Evolutionary conservation across 2,888 invertebrate species (phyloP).

Genomic region (Invenusta paracnida): DNA sequence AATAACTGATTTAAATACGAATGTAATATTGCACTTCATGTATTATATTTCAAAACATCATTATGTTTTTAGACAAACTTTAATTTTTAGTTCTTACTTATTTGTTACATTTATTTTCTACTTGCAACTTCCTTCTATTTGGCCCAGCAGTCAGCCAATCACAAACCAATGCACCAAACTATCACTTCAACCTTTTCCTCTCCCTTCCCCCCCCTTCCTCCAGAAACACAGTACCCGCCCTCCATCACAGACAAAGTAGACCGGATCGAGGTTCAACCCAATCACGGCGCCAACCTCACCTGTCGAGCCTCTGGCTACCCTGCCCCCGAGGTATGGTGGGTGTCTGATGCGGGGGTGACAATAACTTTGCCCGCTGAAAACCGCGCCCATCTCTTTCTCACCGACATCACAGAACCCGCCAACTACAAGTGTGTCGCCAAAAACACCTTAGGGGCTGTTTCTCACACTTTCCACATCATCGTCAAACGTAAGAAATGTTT

Average conservation of each 20-base stretch:
- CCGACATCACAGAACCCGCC: slow-evolving; percentile 36
- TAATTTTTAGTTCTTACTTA: too few relatives aligned
- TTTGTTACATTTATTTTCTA: too few relatives aligned
- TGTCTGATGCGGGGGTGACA: not conserved
- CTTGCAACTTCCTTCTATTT: too few relatives aligned
- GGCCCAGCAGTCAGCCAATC: too few relatives aligned
- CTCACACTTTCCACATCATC: slow-evolving; percentile 21
- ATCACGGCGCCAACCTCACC: slow-evolving; percentile 36
- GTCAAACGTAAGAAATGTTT: slow-evolving; percentile 35
- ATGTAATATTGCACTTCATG: too few relatives aligned
- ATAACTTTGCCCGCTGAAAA: not conserved
- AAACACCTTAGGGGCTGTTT: not conserved
- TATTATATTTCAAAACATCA: too few relatives aligned
- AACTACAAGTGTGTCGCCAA: slow-evolving; percentile 14
- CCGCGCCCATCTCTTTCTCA: not conserved
- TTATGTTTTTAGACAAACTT: too few relatives aligned
- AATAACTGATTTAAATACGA: too few relatives aligned
- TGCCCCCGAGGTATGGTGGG: slow-evolving; percentile 22
- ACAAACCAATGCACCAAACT: too few relatives aligned
- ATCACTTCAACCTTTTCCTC: not conserved
- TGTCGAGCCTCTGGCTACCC: slow-evolving; percentile 34
- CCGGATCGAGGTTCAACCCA: slow-evolving; percentile 28
- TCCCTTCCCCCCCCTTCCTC: not conserved
- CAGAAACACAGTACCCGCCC: slow-evolving; percentile 28
- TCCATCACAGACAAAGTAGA: not conserved